phyloP scores from a whole-genome alignment of 2,797 vertebrate genomes.

The Leptodactylus fallax region DNA sequence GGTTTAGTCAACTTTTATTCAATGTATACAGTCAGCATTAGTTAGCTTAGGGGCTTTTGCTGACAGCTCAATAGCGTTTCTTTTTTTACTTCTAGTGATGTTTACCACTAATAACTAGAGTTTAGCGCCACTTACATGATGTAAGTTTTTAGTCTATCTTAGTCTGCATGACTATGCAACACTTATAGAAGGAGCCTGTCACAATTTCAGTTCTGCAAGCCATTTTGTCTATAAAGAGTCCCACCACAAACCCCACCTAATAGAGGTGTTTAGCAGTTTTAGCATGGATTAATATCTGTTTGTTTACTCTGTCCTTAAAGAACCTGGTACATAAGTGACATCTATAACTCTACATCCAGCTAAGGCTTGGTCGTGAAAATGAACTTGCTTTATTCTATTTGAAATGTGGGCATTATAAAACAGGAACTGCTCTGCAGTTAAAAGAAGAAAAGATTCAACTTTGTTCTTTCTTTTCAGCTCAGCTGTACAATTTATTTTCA shows the following conservation, averaged over 20 bases:
- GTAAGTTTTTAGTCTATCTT: background rate
- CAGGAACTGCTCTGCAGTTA: constrained; percentile 68
- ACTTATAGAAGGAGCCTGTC: background rate
- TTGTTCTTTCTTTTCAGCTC: constrained; percentile 71
- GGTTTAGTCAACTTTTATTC: too few species aligned
- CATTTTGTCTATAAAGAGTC: constrained; percentile 7
- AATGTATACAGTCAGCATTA: too few species aligned
- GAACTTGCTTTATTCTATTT: constrained; percentile 66
- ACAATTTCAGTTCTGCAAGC: background rate
- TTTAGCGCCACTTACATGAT: too few species aligned
- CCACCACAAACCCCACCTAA: too few species aligned
- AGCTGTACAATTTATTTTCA: constrained; percentile 73
- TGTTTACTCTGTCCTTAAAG: constrained; percentile 45
- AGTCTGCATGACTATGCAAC: too few species aligned
- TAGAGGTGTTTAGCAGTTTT: background rate
- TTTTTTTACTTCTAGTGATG: too few species aligned
- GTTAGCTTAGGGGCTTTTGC: too few species aligned
- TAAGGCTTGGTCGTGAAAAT: constrained; percentile 64
- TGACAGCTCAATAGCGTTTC: too few species aligned
- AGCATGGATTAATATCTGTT: constrained; percentile 1
- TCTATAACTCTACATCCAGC: constrained; percentile 30
- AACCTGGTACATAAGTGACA: constrained; percentile 29
- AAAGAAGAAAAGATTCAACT: constrained; percentile 73
- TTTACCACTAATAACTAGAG: too few species aligned
- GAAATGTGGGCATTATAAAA: constrained; percentile 65